Evolutionary conservation across 2,888 invertebrate species (phyloP).

Genomic region (Volucella zonaria): DNA sequence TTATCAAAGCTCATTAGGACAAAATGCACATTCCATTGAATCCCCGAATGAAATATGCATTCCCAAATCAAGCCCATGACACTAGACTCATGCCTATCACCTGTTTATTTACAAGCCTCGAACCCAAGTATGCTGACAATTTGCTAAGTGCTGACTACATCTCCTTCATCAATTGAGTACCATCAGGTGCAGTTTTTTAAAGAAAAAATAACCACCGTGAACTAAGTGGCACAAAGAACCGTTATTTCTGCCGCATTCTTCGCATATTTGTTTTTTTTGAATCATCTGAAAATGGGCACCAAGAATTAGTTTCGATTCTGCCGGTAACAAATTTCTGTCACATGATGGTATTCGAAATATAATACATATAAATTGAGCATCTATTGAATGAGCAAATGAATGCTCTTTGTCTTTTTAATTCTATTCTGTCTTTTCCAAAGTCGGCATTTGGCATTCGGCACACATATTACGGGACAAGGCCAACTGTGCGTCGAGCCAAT

Average conservation of each 20-base stretch:
- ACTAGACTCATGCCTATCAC: slow-evolving; percentile 14
- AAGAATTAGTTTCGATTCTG: slow-evolving; percentile 33
- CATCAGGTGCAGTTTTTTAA: slow-evolving; percentile 5
- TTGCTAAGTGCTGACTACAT: slow-evolving; percentile 48
- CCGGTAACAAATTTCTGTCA: slow-evolving; percentile 51
- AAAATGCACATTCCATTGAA: slow-evolving; percentile 47
- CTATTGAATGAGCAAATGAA: slow-evolving; percentile 50
- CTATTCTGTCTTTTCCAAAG: slow-evolving; percentile 42
- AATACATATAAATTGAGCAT: slow-evolving; percentile 47
- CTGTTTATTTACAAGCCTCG: slow-evolving; percentile 38
- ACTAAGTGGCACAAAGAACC: slow-evolving; percentile 67
- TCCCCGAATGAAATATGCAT: slow-evolving; percentile 29
- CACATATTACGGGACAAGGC: slow-evolving; percentile 55
- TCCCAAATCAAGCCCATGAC: slow-evolving; percentile 49
- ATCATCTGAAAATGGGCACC: slow-evolving; percentile 67
- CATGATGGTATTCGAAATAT: slow-evolving; percentile 64
- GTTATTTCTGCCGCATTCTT: slow-evolving; percentile 72
- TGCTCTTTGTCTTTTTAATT: slow-evolving; percentile 7
- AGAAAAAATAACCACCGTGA: slow-evolving; percentile 18
- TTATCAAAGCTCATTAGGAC: slow-evolving; percentile 19
- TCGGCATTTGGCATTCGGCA: slow-evolving; percentile 18
- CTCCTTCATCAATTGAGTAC: slow-evolving; percentile 46
- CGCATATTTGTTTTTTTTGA: slow-evolving; percentile 67
- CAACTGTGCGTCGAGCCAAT: slow-evolving; percentile 44
- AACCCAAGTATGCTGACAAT: slow-evolving; percentile 53